Percentiles rank a stretch among this genome's conserved stretches.
Evolutionary conservation across 64 coral and sea anemone genomes (phyloP).

Genomic region (Porites lutea): DNA sequence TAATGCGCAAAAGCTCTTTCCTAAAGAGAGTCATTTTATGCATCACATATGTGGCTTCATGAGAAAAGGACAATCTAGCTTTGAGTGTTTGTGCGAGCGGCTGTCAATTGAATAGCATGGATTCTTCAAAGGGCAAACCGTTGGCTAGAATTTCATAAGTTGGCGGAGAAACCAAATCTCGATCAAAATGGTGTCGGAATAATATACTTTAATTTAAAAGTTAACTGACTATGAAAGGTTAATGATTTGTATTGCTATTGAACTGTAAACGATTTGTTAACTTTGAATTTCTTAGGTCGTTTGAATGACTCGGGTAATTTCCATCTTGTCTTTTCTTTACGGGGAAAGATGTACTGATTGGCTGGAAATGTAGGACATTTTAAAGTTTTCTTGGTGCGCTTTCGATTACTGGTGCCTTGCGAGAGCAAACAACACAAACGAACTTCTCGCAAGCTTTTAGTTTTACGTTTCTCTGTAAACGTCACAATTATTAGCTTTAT

Average conservation of each 20-base stretch:
- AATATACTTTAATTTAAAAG: not conserved
- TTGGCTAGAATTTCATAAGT: conserved; percentile 16
- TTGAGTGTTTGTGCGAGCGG: no score
- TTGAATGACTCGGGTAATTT: not conserved
- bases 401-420: no score
- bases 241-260: not conserved
- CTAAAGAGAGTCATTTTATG: not conserved
- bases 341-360: no score
- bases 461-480: no score
- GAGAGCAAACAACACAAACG: no score
- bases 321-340: not conserved
- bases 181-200: no score
- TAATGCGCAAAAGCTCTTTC: not conserved
- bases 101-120: not conserved
- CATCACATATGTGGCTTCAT: not conserved
- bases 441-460: no score
- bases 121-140: conserved; percentile 4
- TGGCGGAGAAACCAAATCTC: no score
- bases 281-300: not conserved
- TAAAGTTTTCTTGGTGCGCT: no score
- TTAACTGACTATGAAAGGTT: not conserved
- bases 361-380: no score
- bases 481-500: no score
- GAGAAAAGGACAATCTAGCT: not conserved
- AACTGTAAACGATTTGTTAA: not conserved